Percentiles rank a stretch among this genome's conserved stretches.
Conservation (phyloP, 2,113 vertebrate species). For the Xiphorhynchus elegans region DNA sequence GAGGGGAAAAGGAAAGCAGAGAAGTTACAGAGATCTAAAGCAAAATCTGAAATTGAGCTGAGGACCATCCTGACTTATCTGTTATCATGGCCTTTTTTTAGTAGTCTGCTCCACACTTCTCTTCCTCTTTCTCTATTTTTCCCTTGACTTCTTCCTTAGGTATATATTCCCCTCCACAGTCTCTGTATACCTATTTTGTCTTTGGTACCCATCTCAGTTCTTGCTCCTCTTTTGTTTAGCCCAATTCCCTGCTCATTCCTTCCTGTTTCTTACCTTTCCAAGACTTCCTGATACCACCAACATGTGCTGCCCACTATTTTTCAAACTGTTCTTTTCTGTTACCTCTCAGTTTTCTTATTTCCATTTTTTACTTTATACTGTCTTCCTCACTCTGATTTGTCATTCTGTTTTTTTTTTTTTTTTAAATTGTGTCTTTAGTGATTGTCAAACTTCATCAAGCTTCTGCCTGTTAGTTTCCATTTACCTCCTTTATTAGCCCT, state of each 20-base stretch:
- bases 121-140: background rate
- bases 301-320: fast-evolving
- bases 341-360: background rate
- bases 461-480: background rate
- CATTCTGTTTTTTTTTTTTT: background rate
- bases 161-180: background rate
- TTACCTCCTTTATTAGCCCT: background rate
- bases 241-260: background rate
- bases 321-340: background rate
- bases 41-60: background rate
- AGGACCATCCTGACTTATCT: background rate
- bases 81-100: background rate
- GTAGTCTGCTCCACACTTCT: background rate
- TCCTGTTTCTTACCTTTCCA: background rate
- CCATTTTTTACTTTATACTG: background rate
- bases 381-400: background rate
- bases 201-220: background rate
- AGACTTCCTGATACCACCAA: background rate
- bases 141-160: background rate
- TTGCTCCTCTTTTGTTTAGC: background rate
- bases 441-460: background rate
- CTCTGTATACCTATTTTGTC: background rate
- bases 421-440: background rate
- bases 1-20: background rate
- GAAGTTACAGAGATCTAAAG: background rate